phyloP scores from a whole-genome alignment of 2,113 vertebrate species.

The Datnioides undecimradiatus region DNA sequence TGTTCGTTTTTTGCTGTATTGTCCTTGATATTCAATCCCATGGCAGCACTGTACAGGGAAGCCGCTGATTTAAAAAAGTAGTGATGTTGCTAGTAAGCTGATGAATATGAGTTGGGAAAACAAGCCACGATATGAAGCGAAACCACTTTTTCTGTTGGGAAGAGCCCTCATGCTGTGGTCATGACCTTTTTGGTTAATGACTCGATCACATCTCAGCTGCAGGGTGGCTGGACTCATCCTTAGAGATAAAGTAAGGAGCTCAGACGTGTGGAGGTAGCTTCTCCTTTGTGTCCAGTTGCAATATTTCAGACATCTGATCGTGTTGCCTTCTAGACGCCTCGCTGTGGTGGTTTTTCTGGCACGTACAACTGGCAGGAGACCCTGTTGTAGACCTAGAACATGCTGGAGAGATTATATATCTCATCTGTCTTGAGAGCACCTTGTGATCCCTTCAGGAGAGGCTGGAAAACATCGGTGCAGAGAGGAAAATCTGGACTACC shows the following conservation, averaged over 20 bases:
- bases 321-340: no score
- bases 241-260: neutral
- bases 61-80: neutral
- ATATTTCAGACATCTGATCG: no score
- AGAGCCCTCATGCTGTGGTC: neutral
- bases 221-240: no score
- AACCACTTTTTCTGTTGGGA: neutral
- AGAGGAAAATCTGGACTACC: no score
- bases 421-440: neutral
- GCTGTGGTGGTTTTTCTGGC: no score
- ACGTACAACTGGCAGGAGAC: no score
- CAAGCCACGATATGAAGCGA: neutral
- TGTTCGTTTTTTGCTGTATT: conserved; percentile 5
- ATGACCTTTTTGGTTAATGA: neutral
- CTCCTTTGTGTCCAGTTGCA: no score
- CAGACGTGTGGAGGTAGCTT: neutral
- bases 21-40: neutral
- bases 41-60: neutral
- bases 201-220: neutral
- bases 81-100: neutral
- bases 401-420: neutral
- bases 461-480: no score
- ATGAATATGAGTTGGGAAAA: neutral
- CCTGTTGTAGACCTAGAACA: no score
- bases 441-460: no score